A percentile compares a stretch with the other conserved stretches of the same genome.
Evolutionary conservation across 2,113 vertebrate species (phyloP).

Genomic region (Beaufortia kweichowensis): DNA sequence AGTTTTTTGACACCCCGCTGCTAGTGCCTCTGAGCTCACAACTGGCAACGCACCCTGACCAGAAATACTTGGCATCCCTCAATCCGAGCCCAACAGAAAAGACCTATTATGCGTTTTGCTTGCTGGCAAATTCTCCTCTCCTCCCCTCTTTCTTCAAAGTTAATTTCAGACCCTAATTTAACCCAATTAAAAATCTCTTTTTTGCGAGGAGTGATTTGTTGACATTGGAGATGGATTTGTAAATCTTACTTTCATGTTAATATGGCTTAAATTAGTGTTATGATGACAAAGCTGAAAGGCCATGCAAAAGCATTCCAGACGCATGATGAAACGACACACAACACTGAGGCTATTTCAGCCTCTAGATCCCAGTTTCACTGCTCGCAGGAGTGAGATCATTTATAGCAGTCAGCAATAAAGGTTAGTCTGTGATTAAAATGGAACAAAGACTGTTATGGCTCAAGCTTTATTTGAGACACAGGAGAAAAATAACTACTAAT

Average conservation of each 20-base stretch:
- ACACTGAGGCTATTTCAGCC: conserved; percentile 36
- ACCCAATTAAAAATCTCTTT: conserved; percentile 53
- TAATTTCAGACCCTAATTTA: conserved; percentile 55
- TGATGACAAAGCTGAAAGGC: conserved; percentile 46
- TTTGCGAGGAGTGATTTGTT: conserved; percentile 38
- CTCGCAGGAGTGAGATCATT: conserved; percentile 46
- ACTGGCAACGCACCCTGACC: conserved; percentile 61
- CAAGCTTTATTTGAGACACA: conserved; percentile 17
- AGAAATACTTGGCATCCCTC: conserved; percentile 69
- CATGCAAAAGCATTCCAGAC: conserved; percentile 46
- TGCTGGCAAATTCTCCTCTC: conserved; percentile 58
- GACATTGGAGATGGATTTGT: conserved; percentile 8
- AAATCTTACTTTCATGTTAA: conserved; percentile 5
- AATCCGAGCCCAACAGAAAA: conserved; percentile 64
- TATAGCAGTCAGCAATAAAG: conserved; percentile 8
- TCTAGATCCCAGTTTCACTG: conserved; percentile 35
- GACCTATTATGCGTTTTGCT: conserved; percentile 67
- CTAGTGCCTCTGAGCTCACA: conserved; percentile 59
- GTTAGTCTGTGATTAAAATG: background rate
- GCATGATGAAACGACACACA: conserved; percentile 47
- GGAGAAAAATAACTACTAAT: background rate
- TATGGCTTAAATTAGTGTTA: conserved; percentile 35
- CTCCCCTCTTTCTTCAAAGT: conserved; percentile 16
- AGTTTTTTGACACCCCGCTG: conserved; percentile 50
- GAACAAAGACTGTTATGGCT: background rate